Evolutionary conservation across 2,888 invertebrate genomes (phyloP), one percentile per base, ranked within the genome.

Genomic region (Eilema griseolum): DNA sequence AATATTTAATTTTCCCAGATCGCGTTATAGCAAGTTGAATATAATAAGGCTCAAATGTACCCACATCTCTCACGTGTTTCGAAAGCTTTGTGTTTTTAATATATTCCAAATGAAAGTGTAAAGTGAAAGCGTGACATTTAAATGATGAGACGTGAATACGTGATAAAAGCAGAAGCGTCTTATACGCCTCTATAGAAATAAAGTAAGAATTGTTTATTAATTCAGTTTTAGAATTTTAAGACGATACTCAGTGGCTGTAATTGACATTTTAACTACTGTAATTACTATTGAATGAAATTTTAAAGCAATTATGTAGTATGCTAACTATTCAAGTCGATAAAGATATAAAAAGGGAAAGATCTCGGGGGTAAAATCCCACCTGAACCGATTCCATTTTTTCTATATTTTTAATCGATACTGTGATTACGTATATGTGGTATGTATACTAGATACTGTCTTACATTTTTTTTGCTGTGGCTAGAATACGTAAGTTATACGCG

Each of bases 101-200:
- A 86, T 86, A 87, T 89, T 88, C 87, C 82, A 85, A 88, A 90
- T 62, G 90, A 91, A 91, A 91, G 92, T 88, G 84, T 74, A 63
- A 66, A 82, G 91, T 85, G 93, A 93, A 93, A 92, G 93, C 85
- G 80, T 86, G 84, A 86, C 84, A 87, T 91, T 89, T 88, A 85
- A 88, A 90, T 90, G 87, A 89, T 84, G 85, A 84, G 82, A 72
- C 70, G 76, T 59, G 57, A 59, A 59, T 52, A 52, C 52, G n/a
- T 77, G 84, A 88, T 88, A 86, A 85, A 85, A 82, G 77, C 73
- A 78, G 77, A 78, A 66, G 70, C 63, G 62, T 67, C 73, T 67
- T 46, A 52, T 62, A 72, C 72, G 72, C 68, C 63, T 69, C 41
- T 24, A 65, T 16, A 16, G 41, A 41, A 41, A 37, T 11, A 37